Evolutionary conservation across 2,797 vertebrate species (phyloP), one percentile per base, ranked within the genome.

Genomic region (Propithecus deckenii): DNA sequence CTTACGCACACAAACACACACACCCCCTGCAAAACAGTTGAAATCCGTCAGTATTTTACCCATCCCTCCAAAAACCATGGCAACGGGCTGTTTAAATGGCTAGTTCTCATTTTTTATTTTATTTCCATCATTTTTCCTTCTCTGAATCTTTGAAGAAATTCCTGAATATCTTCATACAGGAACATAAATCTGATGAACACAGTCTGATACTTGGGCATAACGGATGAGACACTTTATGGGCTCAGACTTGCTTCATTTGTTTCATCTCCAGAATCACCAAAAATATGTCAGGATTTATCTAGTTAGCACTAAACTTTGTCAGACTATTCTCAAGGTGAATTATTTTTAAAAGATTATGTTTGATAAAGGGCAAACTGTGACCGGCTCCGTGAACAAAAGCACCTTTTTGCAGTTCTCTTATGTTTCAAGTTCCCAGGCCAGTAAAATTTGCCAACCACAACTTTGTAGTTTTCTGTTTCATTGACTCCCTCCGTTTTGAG

Each of bases 71-170:
- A 76, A 85, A 78, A 63, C 65, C 28, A 3, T 71, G 41, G 85
- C 50, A 80, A 85, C 2, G 0, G 11, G 32, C 35, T 35, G 2
- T n/a, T 89, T 75, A 9, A 74, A 61, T 59, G 61, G 2, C 43
- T 38, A 57, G 28, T 57, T 76, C 78, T 38, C n/a, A 41, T 71
- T 38, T 80, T 79, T 7, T 32, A 13, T 84, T 69, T 74, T 38
- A 61, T 71, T 72, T 72, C 9, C 9, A 38, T 50, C 0, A 46
- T 50, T 92, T 95, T 84, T 6, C 25, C 7, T 88, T 90, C 46
- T 90, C 91, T 85, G 38, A 63, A 46, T 87, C 57, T 87, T 93
- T 89, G 48, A 95, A 65, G 35, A 81, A 96, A 76, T 81, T 30
- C 30, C 32, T 59, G 35, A 46, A 32, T 95, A 86, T 50, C 63